These are phyloP conservation scores for Merluccius polli DNA, from an alignment of 2,797 vertebrate genomes.

Conservation along the genomic window DNA sequence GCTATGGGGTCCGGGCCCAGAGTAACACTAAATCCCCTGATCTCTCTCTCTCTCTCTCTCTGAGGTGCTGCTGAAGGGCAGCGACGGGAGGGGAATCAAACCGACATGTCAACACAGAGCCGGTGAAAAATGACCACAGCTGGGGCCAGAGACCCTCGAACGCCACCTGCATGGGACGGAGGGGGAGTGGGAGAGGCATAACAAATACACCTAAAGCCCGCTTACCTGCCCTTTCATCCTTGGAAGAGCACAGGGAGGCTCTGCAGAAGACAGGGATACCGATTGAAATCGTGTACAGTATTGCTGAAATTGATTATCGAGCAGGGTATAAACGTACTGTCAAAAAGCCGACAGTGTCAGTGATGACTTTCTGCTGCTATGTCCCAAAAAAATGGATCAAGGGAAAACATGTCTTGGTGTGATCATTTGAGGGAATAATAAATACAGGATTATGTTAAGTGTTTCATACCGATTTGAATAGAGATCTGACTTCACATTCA, in stretches of 20 bases:
- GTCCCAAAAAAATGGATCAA: not conserved
- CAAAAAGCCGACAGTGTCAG: not conserved
- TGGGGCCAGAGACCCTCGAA: conserved; percentile 30
- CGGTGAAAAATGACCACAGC: conserved; percentile 65
- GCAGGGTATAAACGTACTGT: too few relatives aligned
- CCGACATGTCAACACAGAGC: conserved; percentile 59
- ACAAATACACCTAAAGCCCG: not conserved
- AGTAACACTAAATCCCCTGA: conserved; percentile 55
- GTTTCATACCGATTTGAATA: not conserved
- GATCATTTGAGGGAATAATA: not conserved
- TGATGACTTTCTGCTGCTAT: not conserved
- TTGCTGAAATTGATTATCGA: too few relatives aligned
- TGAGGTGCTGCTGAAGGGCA: conserved; percentile 62
- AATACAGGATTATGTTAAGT: not conserved
- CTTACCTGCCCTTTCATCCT: not conserved
- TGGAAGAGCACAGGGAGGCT: not conserved
- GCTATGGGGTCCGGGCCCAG: conserved; percentile 34
- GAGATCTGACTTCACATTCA: not conserved
- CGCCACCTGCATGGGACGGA: too few relatives aligned
- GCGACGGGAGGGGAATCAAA: conserved; percentile 44
- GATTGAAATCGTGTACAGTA: too few relatives aligned
- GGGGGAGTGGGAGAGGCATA: not conserved
- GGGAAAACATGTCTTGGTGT: not conserved
- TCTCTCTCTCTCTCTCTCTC: conserved; percentile 49
- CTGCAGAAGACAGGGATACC: not conserved